Evolutionary conservation across 1,140 invertebrate species (phyloP), one percentile per base, ranked within the genome.

Genomic region (Bicyclus anynana): DNA sequence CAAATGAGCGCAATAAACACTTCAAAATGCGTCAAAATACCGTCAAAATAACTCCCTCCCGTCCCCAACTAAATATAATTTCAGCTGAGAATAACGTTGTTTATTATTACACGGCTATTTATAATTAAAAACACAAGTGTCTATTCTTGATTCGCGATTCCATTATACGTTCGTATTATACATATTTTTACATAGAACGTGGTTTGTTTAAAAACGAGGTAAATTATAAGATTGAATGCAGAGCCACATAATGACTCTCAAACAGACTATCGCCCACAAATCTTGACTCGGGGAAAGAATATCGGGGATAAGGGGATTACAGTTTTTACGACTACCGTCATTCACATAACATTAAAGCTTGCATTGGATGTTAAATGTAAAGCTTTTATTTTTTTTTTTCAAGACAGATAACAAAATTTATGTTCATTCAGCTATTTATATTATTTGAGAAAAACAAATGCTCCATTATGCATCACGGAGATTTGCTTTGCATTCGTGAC

Each of bases 171-270:
- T 54, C 29, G 62, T 59, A 35, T 12, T 10, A n/a, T n/a, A n/a
- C n/a, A n/a, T n/a, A n/a, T n/a, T n/a, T n/a, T n/a, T n/a, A n/a
- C n/a, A n/a, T n/a, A n/a, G n/a, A 2, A 35, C 23, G 17, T 63
- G 65, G 69, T 77, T 74, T 75, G 68, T 77, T 73, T 72, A 70
- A 72, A 71, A 78, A 78, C 64, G 70, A 69, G 65, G 65, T 77
- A 77, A 81, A 80, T 78, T 80, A 64, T 69, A 73, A 72, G 67
- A 76, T 75, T 82, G 72, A 80, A 84, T 74, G 74, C 63, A 53
- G 61, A 61, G 40, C 44, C 61, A 56, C 76, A 83, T 85, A 82
- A 83, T 74, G 77, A 82, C 70, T 69, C 79, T 80, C 62, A 67
- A 33, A 65, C 60, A 49, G 62, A 71, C 69, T 80, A 81, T 77